Base-by-base conservation (phyloP, 2,888 invertebrate genomes). In the Dyspetes luteomarginatus region DNA sequence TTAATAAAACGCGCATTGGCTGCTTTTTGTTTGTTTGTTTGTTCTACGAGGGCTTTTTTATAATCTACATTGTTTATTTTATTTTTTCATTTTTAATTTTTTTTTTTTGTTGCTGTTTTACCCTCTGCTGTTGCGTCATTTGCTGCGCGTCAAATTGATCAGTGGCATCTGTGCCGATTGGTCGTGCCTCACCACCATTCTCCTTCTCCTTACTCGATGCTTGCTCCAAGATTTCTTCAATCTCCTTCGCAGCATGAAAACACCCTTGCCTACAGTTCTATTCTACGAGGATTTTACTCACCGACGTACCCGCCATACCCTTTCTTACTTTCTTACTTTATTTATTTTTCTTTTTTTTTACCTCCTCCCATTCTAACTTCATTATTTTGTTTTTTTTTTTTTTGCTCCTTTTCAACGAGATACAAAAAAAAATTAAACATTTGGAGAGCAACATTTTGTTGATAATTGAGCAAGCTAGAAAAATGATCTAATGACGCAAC, bases 201-300 rank as follows among this genome's bases (percentile, higher is more conserved):
- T 86, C 86, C 89, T 82, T 85, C 81, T 88, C 88, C 77, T 86
- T 82, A 82, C 89, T 89, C 75, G 75, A 26, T 17, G 82, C 82
- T 83, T 85, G 85, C 85, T 87, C 89, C 85, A 79, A 85, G 77
- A 82, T 83, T 86, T 90, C 91, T 86, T 90, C 88, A 84, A 71
- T 88, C 89, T 90, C 88, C 90, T 88, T 86, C 55, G 91, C 91
- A 92, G 91, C 92, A 91, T 91, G 91, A 91, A 91, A 92, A 91
- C 89, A 91, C 88, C 89, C 89, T 89, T 88, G 88, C 89, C 91
- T 91, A 92, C 90, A 91, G 85, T 89, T 90, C 91, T 91, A 91
- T 87, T 89, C 91, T 92, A 92, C 90, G 84, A 86, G 73, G n/a
- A 85, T 56, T 76, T 69, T 90, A 90, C 90, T 91, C 89, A 90